phyloP scores from a whole-genome alignment of 2,888 invertebrate genomes.

The Oxycera nigricornis region DNA sequence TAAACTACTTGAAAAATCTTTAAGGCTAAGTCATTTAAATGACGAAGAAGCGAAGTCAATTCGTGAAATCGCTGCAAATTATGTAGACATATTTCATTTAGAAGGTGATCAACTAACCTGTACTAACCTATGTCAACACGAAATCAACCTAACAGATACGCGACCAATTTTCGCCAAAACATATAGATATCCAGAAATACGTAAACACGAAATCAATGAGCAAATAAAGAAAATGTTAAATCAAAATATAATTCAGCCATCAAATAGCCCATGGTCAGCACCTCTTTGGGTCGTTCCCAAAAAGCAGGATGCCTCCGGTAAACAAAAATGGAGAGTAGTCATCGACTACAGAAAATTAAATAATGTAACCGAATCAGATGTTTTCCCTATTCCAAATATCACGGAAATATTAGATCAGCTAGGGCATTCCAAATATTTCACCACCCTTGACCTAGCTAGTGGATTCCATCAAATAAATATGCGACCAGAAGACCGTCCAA shows the following conservation, averaged over 20 bases:
- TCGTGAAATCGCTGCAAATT: constrained; percentile 49
- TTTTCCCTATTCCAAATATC: constrained; percentile 56
- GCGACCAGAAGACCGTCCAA: constrained; percentile 50
- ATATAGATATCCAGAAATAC: constrained; percentile 24
- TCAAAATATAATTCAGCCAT: constrained; percentile 48
- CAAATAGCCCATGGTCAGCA: constrained; percentile 47
- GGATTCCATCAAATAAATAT: constrained; percentile 58
- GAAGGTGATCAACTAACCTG: no score
- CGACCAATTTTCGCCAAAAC: constrained; percentile 11
- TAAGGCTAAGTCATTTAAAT: constrained; percentile 49
- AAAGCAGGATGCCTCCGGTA: constrained; percentile 48
- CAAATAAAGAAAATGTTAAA: constrained; percentile 26
- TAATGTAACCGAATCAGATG: constrained; percentile 55
- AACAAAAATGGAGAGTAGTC: constrained; percentile 53
- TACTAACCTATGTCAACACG: constrained; percentile 47
- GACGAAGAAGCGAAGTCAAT: no score
- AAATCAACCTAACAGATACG: background rate
- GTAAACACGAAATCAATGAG: constrained; percentile 20
- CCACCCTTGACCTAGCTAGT: constrained; percentile 56
- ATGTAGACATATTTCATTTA: constrained; percentile 47
- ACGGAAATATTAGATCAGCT: constrained; percentile 56
- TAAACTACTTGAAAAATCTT: constrained; percentile 16
- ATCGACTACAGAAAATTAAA: constrained; percentile 58
- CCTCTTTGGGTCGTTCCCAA: constrained; percentile 50
- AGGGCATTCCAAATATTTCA: constrained; percentile 55